Conservation (phyloP, 2,113 vertebrate species). For the Balaeniceps rex region DNA sequence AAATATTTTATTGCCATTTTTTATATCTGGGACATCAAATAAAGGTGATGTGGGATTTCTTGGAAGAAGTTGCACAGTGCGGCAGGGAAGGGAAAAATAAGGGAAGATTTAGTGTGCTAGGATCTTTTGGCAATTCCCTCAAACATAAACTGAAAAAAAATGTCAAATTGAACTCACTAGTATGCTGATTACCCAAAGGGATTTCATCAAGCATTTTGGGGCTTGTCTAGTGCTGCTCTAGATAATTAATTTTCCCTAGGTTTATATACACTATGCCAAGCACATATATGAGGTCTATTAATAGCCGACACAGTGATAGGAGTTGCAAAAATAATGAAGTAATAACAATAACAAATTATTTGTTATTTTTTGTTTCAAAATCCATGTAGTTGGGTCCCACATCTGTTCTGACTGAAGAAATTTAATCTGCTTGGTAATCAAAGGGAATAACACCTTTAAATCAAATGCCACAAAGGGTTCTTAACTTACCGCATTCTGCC, state of each 20-base stretch:
- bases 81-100: neutral
- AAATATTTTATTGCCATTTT: neutral
- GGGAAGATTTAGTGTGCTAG: neutral
- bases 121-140: neutral
- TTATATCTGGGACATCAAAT: neutral
- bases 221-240: neutral
- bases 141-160: neutral
- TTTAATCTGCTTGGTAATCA: neutral
- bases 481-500: constrained; percentile 85
- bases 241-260: neutral
- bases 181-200: neutral
- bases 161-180: neutral
- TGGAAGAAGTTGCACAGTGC: neutral
- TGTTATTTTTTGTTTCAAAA: neutral
- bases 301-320: neutral
- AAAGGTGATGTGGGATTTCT: neutral
- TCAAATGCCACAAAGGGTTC: neutral
- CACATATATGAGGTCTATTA: neutral
- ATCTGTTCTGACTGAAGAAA: neutral
- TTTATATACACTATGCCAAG: neutral
- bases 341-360: neutral
- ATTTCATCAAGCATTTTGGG: neutral
- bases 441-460: neutral
- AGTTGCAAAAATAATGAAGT: neutral
- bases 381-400: neutral